phyloP scores from a whole-genome alignment of 2,113 vertebrate species.

The Sisor rabdophorus region DNA sequence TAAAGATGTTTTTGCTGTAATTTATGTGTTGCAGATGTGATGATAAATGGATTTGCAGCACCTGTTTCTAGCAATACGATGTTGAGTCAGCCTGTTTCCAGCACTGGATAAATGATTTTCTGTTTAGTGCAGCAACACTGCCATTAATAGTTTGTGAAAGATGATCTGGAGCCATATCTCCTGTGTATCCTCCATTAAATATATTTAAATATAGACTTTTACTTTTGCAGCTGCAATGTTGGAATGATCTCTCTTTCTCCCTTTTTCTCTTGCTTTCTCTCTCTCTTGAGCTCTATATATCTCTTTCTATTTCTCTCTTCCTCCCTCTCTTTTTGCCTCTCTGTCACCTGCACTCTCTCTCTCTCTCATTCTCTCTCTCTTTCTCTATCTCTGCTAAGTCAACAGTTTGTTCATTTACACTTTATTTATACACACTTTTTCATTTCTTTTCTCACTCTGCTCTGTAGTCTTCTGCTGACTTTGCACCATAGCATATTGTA shows the following conservation, averaged over 20 bases:
- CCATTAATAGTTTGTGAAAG: constrained; percentile 24
- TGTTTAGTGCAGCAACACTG: constrained; percentile 27
- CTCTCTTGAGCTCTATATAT: constrained; percentile 1
- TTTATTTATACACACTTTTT: constrained; percentile 15
- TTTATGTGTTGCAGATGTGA: not conserved
- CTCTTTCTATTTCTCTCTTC: not conserved
- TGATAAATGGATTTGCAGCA: not conserved
- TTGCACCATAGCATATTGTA: constrained; percentile 13
- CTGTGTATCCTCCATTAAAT: constrained; percentile 1
- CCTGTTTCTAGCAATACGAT: constrained; percentile 22
- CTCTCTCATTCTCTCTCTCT: not conserved
- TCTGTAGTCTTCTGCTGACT: constrained; percentile 6
- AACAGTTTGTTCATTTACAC: constrained; percentile 14
- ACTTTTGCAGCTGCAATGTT: not conserved
- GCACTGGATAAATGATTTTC: constrained; percentile 12
- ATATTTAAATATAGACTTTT: too few relatives aligned
- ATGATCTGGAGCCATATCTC: constrained; percentile 20
- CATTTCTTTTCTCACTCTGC: constrained; percentile 17
- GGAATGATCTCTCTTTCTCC: not conserved
- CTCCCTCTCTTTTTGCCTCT: not conserved
- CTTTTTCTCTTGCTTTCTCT: not conserved
- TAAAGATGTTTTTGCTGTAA: not conserved
- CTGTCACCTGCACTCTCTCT: not conserved
- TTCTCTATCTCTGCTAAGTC: constrained; percentile 34
- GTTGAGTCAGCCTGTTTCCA: constrained; percentile 37